phyloP scores from a whole-genome alignment of 2,797 vertebrate genomes.

The Ciconia nigra region DNA sequence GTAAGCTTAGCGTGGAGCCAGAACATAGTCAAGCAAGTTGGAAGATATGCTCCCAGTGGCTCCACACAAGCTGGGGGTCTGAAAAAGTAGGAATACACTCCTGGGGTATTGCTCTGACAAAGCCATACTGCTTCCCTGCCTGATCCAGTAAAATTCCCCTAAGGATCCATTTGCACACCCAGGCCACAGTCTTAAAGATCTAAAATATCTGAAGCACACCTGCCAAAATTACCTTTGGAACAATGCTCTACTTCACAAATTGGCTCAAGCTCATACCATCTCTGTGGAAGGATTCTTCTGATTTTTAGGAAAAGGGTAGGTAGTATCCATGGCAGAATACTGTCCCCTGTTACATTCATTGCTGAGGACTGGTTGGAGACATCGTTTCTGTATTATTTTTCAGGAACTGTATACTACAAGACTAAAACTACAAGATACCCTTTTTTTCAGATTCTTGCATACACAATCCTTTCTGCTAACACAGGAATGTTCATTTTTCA shows the following conservation, averaged over 20 bases:
- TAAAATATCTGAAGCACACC: not conserved
- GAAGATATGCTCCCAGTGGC: not conserved
- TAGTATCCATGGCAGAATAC: not conserved
- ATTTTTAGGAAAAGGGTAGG: not conserved
- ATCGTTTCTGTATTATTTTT: not conserved
- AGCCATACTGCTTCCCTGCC: not conserved
- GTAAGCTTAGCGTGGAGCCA: not conserved
- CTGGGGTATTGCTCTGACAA: not conserved
- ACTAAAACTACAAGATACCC: not conserved
- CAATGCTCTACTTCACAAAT: not conserved
- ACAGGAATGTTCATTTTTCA: not conserved
- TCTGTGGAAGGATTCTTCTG: not conserved
- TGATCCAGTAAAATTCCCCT: not conserved
- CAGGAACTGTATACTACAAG: not conserved
- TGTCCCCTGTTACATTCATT: not conserved
- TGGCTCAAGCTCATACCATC: not conserved
- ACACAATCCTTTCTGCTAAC: not conserved
- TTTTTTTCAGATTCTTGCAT: not conserved
- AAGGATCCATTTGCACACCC: not conserved
- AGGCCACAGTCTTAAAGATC: not conserved
- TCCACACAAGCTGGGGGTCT: not conserved
- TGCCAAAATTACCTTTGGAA: not conserved
- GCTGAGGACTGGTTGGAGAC: not conserved
- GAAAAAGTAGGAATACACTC: fast-evolving
- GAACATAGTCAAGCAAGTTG: fast-evolving